Evolutionary conservation across 2,113 vertebrate genomes (phyloP), one percentile per base, ranked within the genome.

Genomic region (Muntiacus muntjak): DNA sequence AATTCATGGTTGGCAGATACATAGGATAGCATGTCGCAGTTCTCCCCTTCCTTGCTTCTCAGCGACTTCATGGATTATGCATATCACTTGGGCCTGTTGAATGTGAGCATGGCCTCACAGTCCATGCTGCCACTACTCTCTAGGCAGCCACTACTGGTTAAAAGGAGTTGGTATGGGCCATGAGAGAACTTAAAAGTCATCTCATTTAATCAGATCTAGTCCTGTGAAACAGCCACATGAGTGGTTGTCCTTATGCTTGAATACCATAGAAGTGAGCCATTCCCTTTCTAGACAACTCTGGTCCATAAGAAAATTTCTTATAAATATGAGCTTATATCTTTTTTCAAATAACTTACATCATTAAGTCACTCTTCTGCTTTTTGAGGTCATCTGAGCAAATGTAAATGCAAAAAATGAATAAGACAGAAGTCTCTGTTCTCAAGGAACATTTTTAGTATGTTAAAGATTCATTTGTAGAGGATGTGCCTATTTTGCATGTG

Each of bases 361-460:
- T 54, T 91, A 92, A 93, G n/a, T 58, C 43, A 47, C 6, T 81
- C 11, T 96, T 91, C 17, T 87, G 40, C 23, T 55, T 94, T 97
- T 93, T 88, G 54, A 82, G 50, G 9, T 76, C n/a, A 87, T 54
- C n/a, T 96, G 85, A 88, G 17, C 67, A 88, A 92, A 91, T 91
- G 26, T 89, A 74, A 71, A 64, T 95, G 16, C 16, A 83, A 40
- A 98, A 88, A 58, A 83, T 52, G 36, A 92, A 6, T 62, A 95
- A 91, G 87, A 91, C 60, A 45, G 19, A 81, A 88, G 33, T 58
- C 14, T 26, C 26, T 92, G 5, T 87, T 85, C 30, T 95, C 58
- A 90, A 76, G 45, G 79, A 87, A 58, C 57, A 90, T 90, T 97
- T 97, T 58, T 95, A 23, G 25, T 79, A n/a, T 76, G 92, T 76